phyloP scores from a whole-genome alignment of 37 sponge, comb jelly and placozoan genomes.

The Oopsacas minuta region DNA sequence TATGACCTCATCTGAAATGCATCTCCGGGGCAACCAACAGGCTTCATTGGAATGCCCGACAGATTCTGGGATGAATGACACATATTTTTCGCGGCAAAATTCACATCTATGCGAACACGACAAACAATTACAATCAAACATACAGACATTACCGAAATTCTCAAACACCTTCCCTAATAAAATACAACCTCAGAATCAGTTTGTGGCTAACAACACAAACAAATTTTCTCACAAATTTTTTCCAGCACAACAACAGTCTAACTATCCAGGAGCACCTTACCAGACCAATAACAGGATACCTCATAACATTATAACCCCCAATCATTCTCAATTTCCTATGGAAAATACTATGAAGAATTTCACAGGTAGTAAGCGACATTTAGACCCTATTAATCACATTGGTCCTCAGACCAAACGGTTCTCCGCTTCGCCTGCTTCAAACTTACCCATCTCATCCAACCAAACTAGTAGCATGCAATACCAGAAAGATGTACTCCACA shows the following conservation, averaged over 20 bases:
- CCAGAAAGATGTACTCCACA: background rate
- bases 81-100: background rate
- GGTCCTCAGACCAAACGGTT: background rate
- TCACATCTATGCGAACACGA: background rate
- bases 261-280: background rate
- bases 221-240: background rate
- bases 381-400: background rate
- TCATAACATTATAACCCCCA: slow-evolving; percentile 7
- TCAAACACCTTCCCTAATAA: slow-evolving; percentile 1
- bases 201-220: background rate
- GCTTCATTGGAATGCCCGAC: background rate
- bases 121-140: background rate
- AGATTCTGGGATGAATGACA: background rate
- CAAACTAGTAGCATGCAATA: background rate
- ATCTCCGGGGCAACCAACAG: background rate
- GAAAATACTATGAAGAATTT: background rate
- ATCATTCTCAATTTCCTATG: background rate
- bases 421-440: background rate
- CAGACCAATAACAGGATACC: background rate
- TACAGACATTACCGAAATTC: background rate
- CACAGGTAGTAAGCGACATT: background rate
- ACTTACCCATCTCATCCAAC: background rate
- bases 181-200: background rate
- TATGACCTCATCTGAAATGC: slow-evolving; percentile 7
- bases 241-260: background rate